phyloP scores from a whole-genome alignment of 2,797 vertebrate species.

The Pagetopsis macropterus region DNA sequence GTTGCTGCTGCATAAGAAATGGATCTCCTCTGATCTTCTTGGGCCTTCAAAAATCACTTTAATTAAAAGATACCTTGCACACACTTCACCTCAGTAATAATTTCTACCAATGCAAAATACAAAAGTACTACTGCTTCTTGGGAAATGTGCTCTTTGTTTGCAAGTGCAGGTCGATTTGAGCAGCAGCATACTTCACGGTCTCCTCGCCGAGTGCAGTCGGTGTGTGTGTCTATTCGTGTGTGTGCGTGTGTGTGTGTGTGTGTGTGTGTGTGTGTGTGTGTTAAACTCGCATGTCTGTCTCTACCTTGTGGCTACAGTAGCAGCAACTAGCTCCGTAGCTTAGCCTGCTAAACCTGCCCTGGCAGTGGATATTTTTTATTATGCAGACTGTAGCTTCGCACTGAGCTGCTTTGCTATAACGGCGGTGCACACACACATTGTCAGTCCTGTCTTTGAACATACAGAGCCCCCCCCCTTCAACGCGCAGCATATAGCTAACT shows the following conservation, averaged over 20 bases:
- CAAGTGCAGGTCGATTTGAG: conserved; percentile 43
- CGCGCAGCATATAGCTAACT: conserved; percentile 62
- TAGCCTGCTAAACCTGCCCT: conserved; percentile 78
- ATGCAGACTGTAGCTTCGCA: conserved; percentile 57
- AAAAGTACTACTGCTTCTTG: conserved; percentile 30
- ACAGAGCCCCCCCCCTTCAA: neutral
- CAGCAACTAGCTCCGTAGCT: conserved; percentile 78
- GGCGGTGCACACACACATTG: conserved; percentile 13
- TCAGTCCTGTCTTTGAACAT: conserved; percentile 18
- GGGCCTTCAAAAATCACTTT: conserved; percentile 58
- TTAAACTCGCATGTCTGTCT: conserved; percentile 47
- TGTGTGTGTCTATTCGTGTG: neutral
- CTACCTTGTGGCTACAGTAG: conserved; percentile 75
- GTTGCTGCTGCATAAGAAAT: conserved; percentile 1
- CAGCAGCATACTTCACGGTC: too few species aligned
- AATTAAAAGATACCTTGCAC: conserved; percentile 33
- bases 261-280: conserved; percentile 4
- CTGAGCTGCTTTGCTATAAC: conserved; percentile 24
- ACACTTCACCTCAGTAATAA: conserved; percentile 18
- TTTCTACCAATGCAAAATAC: conserved; percentile 2
- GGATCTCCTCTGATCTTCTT: neutral
- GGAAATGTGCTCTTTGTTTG: conserved; percentile 27
- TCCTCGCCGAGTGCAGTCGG: too few species aligned
- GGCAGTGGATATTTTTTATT: conserved; percentile 44
- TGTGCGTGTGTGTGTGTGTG: conserved; percentile 13